These are phyloP conservation scores for Sarcophaga rosellei DNA, from an alignment of 2,888 invertebrate genomes.

Conservation along the genomic window DNA sequence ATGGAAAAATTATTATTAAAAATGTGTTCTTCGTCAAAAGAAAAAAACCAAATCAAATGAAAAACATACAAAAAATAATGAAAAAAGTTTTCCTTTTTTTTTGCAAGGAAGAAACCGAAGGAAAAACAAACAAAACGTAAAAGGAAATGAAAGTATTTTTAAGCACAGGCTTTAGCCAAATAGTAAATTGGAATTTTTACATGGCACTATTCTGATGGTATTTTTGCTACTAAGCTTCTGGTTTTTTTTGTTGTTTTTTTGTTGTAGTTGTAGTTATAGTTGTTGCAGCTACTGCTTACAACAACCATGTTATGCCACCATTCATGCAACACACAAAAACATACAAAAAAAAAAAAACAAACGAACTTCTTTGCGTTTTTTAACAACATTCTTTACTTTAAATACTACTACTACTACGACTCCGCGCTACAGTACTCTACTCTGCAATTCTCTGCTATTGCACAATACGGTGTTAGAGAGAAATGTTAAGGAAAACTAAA, in stretches of 20 bases:
- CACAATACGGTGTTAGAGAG: not conserved
- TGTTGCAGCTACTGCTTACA: constrained; percentile 14
- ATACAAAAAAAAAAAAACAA: not conserved
- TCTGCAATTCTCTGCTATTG: too few species aligned
- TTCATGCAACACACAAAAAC: constrained; percentile 21
- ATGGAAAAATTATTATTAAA: constrained; percentile 27
- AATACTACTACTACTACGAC: constrained; percentile 7
- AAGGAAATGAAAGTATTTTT: constrained; percentile 63
- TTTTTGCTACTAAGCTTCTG: constrained; percentile 66
- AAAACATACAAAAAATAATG: constrained; percentile 4
- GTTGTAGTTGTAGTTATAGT: not conserved
- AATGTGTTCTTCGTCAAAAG: constrained; percentile 44
- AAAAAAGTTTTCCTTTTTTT: not conserved
- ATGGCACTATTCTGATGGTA: constrained; percentile 55
- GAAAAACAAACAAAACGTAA: constrained; percentile 36
- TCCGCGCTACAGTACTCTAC: not conserved
- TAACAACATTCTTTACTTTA: constrained; percentile 52
- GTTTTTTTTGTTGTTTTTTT: constrained; percentile 39
- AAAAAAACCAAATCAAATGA: not conserved
- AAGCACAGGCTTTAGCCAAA: constrained; percentile 68
- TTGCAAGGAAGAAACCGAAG: not conserved
- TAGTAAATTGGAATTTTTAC: constrained; percentile 69
- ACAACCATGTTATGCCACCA: constrained; percentile 31
- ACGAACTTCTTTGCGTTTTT: constrained; percentile 25
- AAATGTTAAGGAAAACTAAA: constrained; percentile 12